Conservation (phyloP, 2,888 invertebrate species). For the Stenodema calcarata region DNA sequence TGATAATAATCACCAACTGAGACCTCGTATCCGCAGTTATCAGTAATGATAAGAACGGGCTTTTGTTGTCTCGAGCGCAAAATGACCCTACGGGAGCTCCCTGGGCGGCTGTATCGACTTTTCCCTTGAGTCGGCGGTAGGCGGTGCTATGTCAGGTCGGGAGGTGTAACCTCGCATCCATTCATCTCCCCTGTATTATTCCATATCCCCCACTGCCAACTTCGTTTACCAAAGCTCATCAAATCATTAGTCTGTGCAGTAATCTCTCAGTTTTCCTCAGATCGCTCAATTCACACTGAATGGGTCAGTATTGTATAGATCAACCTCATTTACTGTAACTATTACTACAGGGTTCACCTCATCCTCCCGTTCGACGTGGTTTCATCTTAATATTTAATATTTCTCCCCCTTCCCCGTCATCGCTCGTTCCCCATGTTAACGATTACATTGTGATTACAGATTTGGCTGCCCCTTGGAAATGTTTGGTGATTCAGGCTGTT, state of each 20-base stretch:
- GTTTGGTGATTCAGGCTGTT: background rate
- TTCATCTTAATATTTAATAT: background rate
- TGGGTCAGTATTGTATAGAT: background rate
- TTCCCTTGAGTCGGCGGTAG: slow-evolving; percentile 26
- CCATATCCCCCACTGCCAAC: background rate
- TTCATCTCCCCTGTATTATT: background rate
- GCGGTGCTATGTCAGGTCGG: slow-evolving; percentile 17
- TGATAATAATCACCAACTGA: background rate
- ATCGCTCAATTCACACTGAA: background rate
- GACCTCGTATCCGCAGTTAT: background rate
- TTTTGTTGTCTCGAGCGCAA: slow-evolving; percentile 17
- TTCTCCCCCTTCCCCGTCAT: background rate
- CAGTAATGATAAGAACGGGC: background rate
- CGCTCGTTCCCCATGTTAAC: background rate
- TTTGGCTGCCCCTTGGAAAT: background rate
- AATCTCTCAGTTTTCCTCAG: background rate
- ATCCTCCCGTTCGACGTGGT: background rate
- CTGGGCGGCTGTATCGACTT: slow-evolving; percentile 38
- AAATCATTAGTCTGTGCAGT: background rate
- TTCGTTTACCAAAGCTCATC: background rate
- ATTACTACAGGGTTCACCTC: background rate
- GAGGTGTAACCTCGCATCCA: slow-evolving; percentile 18
- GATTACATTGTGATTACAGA: background rate
- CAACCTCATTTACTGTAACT: background rate
- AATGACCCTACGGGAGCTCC: slow-evolving; percentile 22